Evolutionary conservation across 2,797 vertebrate species (phyloP).

Genomic region (Chelon auratus): DNA sequence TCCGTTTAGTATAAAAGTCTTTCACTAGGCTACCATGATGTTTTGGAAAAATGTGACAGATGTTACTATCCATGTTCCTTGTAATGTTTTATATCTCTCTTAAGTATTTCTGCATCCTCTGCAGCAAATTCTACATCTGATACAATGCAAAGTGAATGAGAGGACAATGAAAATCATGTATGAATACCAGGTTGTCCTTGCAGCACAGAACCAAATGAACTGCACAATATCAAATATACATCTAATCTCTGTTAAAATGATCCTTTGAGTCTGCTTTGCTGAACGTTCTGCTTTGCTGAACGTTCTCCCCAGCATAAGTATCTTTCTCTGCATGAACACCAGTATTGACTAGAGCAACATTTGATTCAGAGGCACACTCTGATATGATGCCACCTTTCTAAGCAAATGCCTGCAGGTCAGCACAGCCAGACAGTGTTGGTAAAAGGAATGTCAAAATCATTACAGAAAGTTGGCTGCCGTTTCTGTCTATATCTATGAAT

Average conservation of each 20-base stretch:
- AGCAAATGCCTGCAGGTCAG: slow-evolving; percentile 38
- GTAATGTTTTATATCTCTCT: slow-evolving; percentile 12
- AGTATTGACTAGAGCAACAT: slow-evolving; percentile 28
- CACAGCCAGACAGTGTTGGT: neutral
- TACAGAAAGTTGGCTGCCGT: neutral
- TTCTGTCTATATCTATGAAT: neutral
- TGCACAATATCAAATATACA: slow-evolving; percentile 7
- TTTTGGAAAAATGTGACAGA: slow-evolving; percentile 2
- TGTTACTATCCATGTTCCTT: neutral
- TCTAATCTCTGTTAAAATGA: slow-evolving; percentile 15
- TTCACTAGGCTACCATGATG: slow-evolving; percentile 5
- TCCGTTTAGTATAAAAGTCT: neutral
- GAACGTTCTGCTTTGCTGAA: slow-evolving; percentile 3
- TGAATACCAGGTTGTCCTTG: neutral
- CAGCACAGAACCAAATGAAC: slow-evolving; percentile 1
- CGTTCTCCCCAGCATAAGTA: slow-evolving; percentile 1
- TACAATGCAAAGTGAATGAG: slow-evolving; percentile 12
- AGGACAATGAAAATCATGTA: slow-evolving; percentile 14
- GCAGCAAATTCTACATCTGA: neutral
- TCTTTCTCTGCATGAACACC: slow-evolving; percentile 16
- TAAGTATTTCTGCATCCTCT: slow-evolving; percentile 12
- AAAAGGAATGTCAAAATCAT: neutral
- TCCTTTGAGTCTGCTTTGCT: slow-evolving; percentile 7
- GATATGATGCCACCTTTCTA: slow-evolving; percentile 19
- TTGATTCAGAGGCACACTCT: slow-evolving; percentile 21